Base-by-base conservation (phyloP, 2,797 vertebrate genomes). In the Cirrhinus molitorella region DNA sequence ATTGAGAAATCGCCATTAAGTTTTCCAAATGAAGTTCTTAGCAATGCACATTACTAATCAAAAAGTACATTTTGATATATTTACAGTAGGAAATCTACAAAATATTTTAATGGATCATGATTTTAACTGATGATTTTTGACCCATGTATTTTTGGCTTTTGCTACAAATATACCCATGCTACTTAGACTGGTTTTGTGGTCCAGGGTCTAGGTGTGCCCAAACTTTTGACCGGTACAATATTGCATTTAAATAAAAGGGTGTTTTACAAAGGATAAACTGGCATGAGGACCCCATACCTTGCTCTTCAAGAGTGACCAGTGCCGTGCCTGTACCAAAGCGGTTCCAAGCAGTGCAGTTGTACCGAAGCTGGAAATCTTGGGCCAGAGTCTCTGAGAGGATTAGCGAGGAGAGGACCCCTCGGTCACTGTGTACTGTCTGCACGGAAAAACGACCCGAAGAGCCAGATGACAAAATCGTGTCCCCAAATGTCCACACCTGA, bases 401-500 rank as follows among this genome's bases (percentile, higher is more conserved):
- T 40, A 98, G 92, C 12, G 96, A 95, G 0, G 97, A 98, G 61
- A 96, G 72, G 19, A 97, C 93, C 0, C 95, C 96, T 0, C 88
- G 91, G 3, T 95, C 94, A 0, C 94, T 95, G 89, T 94, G 91
- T 2, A 96, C 95, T 0, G 96, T 96, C 93, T 97, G 96, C 86
- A 98, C 96, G 0, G 96, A 95, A 91, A 96, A 97, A 23, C 96
- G 95, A 2, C 96, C 96, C 1, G 89, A 93, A 0, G 96, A 92
- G 0, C 97, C 97, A 0, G 95, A 92, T 1, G 95, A 95, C 80
- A 98, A 92, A 43, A 88, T 95, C 86, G 91, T 90, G 67, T 97
- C 96, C 7, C 96, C 96, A 87, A 97, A 98, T 17, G 95, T 94
- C 97, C 97, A 98, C 66, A 96, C 95, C 97, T 98, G 89, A 55